A percentile compares a stretch with the other conserved stretches of the same genome.
Evolutionary conservation across 2,113 vertebrate species (phyloP).

Genomic region (Cryptomyrus ogoouensis): DNA sequence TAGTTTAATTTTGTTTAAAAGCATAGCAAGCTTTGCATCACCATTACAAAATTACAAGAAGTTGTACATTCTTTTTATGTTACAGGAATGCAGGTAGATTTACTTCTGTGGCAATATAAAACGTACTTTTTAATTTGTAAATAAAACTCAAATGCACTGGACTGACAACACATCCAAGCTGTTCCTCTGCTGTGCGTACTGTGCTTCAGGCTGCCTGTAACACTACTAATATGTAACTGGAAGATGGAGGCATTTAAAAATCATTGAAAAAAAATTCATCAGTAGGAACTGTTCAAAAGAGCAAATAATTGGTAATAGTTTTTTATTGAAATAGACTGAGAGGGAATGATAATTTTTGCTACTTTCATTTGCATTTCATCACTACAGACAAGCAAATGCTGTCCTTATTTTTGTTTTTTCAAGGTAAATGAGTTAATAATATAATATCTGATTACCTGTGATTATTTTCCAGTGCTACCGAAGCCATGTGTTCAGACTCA

Average conservation of each 20-base stretch:
- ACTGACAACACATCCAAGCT: neutral
- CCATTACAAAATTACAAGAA: neutral
- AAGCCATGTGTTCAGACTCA: conserved; percentile 9
- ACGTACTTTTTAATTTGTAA: neutral
- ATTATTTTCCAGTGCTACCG: neutral
- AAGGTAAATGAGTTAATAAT: neutral
- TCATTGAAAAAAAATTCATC: neutral
- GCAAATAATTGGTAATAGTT: neutral
- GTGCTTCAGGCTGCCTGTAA: neutral
- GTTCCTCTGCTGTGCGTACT: neutral
- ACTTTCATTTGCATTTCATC: neutral
- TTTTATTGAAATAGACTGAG: neutral
- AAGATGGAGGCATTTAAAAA: neutral
- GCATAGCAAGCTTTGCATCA: neutral
- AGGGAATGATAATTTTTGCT: neutral
- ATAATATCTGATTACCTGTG: neutral
- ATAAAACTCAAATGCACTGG: neutral
- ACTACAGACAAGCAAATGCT: neutral
- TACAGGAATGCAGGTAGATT: neutral
- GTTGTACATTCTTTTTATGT: neutral
- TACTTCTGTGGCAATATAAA: neutral
- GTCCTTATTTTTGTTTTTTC: neutral
- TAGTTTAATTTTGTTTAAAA: neutral
- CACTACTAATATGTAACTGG: neutral
- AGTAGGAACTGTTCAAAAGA: neutral